Conservation (phyloP, 2,797 vertebrate genomes). For the Dryobates pubescens region DNA sequence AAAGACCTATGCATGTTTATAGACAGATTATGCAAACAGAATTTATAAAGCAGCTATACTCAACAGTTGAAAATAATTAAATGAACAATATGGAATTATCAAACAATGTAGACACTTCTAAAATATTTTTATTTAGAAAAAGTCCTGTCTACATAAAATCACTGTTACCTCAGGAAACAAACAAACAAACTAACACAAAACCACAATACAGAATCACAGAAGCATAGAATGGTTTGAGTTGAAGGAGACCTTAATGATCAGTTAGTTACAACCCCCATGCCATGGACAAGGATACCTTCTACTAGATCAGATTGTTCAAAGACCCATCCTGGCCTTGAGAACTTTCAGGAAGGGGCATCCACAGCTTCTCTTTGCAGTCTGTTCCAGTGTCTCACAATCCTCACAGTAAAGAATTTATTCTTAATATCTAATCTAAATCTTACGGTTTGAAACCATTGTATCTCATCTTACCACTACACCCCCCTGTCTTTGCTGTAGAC, state of each 20-base stretch:
- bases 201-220: no score
- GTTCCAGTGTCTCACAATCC: not conserved
- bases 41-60: not conserved
- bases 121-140: not conserved
- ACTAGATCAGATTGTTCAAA: no score
- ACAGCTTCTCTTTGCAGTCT: no score
- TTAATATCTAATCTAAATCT: not conserved
- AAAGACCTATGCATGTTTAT: fast-evolving
- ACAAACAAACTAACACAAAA: no score
- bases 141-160: not conserved
- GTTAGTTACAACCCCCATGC: no score
- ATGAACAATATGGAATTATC: not conserved
- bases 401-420: not conserved
- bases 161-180: not conserved
- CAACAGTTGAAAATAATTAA: not conserved
- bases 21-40: not conserved
- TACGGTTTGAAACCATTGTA: no score
- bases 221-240: no score
- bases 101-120: not conserved
- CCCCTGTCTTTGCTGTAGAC: not conserved
- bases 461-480: not conserved
- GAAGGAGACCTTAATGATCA: no score
- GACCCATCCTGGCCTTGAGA: no score
- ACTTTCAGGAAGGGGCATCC: no score
- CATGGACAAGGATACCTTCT: no score